phyloP scores from a whole-genome alignment of 2,888 invertebrate genomes.

The Tetragonisca angustula region DNA sequence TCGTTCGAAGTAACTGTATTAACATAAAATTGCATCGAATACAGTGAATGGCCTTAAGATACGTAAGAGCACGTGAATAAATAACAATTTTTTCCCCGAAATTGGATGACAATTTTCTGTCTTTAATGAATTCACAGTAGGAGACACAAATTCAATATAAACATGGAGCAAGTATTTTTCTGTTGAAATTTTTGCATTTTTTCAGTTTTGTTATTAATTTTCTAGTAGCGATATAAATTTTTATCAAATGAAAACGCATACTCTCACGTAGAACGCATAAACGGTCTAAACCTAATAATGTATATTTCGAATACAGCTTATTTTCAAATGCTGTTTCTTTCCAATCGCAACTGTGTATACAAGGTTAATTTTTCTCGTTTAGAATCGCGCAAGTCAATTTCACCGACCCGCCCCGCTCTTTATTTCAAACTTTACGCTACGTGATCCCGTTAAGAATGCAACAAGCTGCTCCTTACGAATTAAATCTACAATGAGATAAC shows the following conservation, averaged over 20 bases:
- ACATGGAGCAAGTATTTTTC: background rate
- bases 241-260: no score
- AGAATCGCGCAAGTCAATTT: background rate
- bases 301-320: background rate
- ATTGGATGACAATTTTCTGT: background rate
- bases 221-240: no score
- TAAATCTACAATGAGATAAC: background rate
- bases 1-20: background rate
- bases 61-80: background rate
- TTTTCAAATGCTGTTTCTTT: background rate
- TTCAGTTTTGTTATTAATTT: background rate
- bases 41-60: background rate
- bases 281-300: no score
- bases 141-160: background rate
- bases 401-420: background rate
- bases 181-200: background rate
- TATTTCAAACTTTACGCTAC: background rate
- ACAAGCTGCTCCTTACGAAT: background rate
- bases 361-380: background rate
- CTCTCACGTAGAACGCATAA: no score
- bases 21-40: conserved; percentile 9
- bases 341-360: background rate
- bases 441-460: conserved; percentile 12
- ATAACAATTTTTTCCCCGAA: background rate
- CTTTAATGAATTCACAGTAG: background rate